Conservation (phyloP, 2,797 vertebrate genomes). For the Apogon talboti region DNA sequence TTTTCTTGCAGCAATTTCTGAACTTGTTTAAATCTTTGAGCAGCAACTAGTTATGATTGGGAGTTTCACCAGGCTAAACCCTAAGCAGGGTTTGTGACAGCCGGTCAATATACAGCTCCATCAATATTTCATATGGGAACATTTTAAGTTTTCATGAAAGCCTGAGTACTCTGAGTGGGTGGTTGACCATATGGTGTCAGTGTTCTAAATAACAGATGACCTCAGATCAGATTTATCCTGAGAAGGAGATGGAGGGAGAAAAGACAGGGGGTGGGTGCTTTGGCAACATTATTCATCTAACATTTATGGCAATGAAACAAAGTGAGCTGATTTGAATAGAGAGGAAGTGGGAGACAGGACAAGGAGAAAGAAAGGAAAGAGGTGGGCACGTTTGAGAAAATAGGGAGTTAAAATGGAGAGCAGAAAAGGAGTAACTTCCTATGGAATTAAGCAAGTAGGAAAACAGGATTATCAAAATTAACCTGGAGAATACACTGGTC, state of each 20-base stretch:
- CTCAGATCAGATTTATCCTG: slow-evolving; percentile 78
- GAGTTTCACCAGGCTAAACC: slow-evolving; percentile 48
- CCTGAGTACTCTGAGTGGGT: slow-evolving; percentile 69
- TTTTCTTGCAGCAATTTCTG: not conserved
- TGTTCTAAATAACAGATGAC: slow-evolving; percentile 79
- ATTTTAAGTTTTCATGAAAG: slow-evolving; percentile 77
- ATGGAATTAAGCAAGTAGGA: not conserved
- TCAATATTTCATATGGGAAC: slow-evolving; percentile 77
- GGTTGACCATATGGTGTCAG: slow-evolving; percentile 78
- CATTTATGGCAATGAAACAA: slow-evolving; percentile 71
- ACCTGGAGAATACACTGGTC: slow-evolving; percentile 1
- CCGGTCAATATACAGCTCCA: slow-evolving; percentile 50
- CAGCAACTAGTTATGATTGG: slow-evolving; percentile 38
- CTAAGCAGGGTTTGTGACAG: slow-evolving; percentile 57
- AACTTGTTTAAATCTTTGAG: slow-evolving; percentile 17
- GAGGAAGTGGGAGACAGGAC: slow-evolving; percentile 13
- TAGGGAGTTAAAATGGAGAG: slow-evolving; percentile 4
- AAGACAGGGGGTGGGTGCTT: slow-evolving; percentile 51
- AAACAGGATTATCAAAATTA: slow-evolving; percentile 10
- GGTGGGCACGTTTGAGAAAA: too few species aligned
- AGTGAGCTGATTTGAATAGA: slow-evolving; percentile 47
- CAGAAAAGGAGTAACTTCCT: not conserved
- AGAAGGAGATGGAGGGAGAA: slow-evolving; percentile 52
- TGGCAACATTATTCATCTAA: slow-evolving; percentile 69
- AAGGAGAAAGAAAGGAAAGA: slow-evolving; percentile 18